Evolutionary conservation across 2,113 vertebrate genomes (phyloP), one percentile per base, ranked within the genome.

Genomic region (Hippolais icterina): DNA sequence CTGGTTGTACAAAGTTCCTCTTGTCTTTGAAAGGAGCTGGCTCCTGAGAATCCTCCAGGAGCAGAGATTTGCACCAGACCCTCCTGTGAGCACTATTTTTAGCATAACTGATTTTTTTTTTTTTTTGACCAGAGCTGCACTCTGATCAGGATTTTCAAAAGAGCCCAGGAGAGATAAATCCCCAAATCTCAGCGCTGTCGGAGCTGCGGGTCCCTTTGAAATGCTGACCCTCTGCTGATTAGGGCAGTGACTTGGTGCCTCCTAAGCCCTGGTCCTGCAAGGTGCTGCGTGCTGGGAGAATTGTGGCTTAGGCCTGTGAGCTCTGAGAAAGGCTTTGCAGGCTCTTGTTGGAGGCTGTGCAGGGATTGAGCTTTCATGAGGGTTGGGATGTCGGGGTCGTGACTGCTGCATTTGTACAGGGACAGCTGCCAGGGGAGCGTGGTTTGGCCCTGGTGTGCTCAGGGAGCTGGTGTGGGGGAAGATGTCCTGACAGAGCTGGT

Each of bases 71-170:
- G 80, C 52, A 75, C 76, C 23, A 3, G 85, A 53, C 69, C 57
- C 83, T 96, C 88, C 72, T 53, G 60, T 15, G 25, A 93, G 52
- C 37, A 5, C 76, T 94, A 68, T 95, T 94, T 97, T 95, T 95
- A 96, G 92, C 72, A 27, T 39, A 75, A 93, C 68, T 94, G 74
- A 6, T 84, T 27, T 82, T 92, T 84, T 54, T 88, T 57, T 57
- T 50, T 69, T 92, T 87, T 56, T 86, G 52, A 90, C 90, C 56
- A 15, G 61, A 93, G 86, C 93, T 90, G 76, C 21, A 3, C 83
- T 94, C 88, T 93, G 93, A 93, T 92, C 42, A 60, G 96, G 88
- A 63, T 93, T 96, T 96, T 96, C 93, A 46, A 65, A 95, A 83
- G 88, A 95, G 29, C 61, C 90, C 65, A 37, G 57, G 80, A 70